A percentile compares a stretch with the other conserved stretches of the same genome.
Evolutionary conservation across 2,113 vertebrate species (phyloP).

Genomic region (Thamnophis sirtalis): DNA sequence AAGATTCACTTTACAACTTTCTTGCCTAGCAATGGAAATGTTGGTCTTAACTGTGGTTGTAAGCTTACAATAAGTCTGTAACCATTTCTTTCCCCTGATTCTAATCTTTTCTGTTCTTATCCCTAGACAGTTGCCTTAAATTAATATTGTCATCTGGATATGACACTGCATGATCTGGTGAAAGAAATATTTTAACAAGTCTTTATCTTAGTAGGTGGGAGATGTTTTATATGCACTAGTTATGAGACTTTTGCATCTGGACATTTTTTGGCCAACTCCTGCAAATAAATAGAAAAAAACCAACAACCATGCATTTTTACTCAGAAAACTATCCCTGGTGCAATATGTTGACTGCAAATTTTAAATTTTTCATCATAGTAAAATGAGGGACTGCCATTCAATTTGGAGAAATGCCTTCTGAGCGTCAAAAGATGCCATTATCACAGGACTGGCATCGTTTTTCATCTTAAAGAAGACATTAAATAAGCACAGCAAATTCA

Average conservation of each 20-base stretch:
- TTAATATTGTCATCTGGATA: slow-evolving; percentile 9
- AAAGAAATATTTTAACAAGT: slow-evolving; percentile 23
- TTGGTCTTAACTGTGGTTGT: neutral
- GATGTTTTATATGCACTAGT: slow-evolving; percentile 25
- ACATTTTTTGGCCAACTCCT: slow-evolving; percentile 34
- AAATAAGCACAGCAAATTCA: slow-evolving; percentile 71
- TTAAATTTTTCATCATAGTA: slow-evolving; percentile 60
- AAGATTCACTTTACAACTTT: neutral
- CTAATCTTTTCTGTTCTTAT: slow-evolving; percentile 36
- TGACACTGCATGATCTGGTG: slow-evolving; percentile 24
- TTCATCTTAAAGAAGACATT: slow-evolving; percentile 72
- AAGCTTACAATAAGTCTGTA: slow-evolving; percentile 1
- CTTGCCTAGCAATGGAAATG: neutral
- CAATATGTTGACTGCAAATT: slow-evolving; percentile 57
- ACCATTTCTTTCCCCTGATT: slow-evolving; percentile 13
- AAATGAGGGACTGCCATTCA: slow-evolving; percentile 62
- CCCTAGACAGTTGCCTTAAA: slow-evolving; percentile 16
- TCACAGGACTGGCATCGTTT: slow-evolving; percentile 62
- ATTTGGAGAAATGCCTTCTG: slow-evolving; percentile 63
- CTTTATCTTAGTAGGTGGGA: slow-evolving; percentile 25
- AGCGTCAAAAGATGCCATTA: slow-evolving; percentile 67
- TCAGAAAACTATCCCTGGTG: slow-evolving; percentile 38
- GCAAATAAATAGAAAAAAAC: slow-evolving; percentile 35
- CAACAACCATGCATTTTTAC: slow-evolving; percentile 16
- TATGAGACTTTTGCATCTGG: slow-evolving; percentile 30